Evolutionary conservation across 2,797 vertebrate species (phyloP).

Genomic region (Valencia hispanica): DNA sequence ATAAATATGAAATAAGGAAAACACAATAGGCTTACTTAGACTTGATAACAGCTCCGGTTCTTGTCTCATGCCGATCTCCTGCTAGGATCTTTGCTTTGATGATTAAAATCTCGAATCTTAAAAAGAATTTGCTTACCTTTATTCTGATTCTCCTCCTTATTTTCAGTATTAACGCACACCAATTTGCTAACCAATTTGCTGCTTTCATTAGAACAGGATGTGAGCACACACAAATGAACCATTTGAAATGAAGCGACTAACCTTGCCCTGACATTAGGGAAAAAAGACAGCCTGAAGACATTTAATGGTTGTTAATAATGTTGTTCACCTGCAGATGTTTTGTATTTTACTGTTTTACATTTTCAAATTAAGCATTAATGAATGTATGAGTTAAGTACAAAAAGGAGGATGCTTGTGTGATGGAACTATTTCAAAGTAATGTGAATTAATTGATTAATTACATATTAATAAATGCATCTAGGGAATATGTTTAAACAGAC

Average conservation of each 20-base stretch:
- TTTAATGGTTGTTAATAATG: background rate
- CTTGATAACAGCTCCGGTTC: background rate
- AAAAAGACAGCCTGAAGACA: background rate
- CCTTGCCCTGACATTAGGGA: background rate
- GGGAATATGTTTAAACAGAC: no score
- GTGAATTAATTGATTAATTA: no score
- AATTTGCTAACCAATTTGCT: background rate
- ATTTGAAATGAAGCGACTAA: background rate
- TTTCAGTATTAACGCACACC: no score
- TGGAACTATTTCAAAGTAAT: no score
- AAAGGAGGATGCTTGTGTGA: background rate
- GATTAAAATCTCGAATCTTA: no score
- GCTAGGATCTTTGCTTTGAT: background rate
- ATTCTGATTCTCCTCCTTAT: no score
- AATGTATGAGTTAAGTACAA: background rate
- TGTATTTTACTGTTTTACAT: background rate
- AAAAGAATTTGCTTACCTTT: background rate
- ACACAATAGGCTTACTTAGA: background rate
- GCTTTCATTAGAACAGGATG: background rate
- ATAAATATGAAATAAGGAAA: background rate
- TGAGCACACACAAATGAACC: background rate
- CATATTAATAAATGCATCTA: no score
- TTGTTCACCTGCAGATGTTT: background rate
- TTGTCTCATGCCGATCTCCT: background rate
- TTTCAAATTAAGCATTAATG: background rate